Conservation (phyloP, 2,888 invertebrate species). For the Dorcus parallelipipedus region DNA sequence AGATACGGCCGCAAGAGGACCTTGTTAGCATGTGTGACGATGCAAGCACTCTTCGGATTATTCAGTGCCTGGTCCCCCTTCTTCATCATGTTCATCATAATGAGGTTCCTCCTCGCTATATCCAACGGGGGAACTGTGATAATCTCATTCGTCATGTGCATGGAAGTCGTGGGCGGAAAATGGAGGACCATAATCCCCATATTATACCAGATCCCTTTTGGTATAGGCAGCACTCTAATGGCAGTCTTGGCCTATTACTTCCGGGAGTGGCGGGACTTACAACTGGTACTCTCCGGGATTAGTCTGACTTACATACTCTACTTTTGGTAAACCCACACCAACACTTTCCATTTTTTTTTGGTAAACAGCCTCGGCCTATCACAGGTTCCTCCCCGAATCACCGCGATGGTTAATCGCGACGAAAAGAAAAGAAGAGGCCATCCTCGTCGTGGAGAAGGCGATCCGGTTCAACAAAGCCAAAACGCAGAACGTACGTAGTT, state of each 20-base stretch:
- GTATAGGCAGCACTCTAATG: conserved; percentile 58
- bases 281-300: conserved; percentile 54
- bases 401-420: conserved; percentile 61
- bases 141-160: conserved; percentile 64
- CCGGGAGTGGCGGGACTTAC: conserved; percentile 61
- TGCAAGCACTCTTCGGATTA: conserved; percentile 55
- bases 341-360: neutral
- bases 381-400: conserved; percentile 57
- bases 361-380: too few relatives aligned
- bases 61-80: conserved; percentile 54
- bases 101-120: conserved; percentile 57
- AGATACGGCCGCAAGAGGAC: conserved; percentile 59
- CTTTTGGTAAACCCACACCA: conserved; percentile 47
- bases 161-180: conserved; percentile 62
- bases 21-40: conserved; percentile 54
- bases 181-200: conserved; percentile 61
- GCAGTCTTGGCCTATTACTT: conserved; percentile 56
- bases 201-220: conserved; percentile 62
- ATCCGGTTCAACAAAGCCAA: conserved; percentile 35
- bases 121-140: conserved; percentile 63
- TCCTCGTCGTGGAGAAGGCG: conserved; percentile 45
- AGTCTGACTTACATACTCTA: conserved; percentile 53
- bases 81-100: conserved; percentile 54
- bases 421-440: conserved; percentile 53
- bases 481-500: conserved; percentile 3